Base-by-base conservation (phyloP, 2,113 vertebrate species). In the Formicarius rufipectus region DNA sequence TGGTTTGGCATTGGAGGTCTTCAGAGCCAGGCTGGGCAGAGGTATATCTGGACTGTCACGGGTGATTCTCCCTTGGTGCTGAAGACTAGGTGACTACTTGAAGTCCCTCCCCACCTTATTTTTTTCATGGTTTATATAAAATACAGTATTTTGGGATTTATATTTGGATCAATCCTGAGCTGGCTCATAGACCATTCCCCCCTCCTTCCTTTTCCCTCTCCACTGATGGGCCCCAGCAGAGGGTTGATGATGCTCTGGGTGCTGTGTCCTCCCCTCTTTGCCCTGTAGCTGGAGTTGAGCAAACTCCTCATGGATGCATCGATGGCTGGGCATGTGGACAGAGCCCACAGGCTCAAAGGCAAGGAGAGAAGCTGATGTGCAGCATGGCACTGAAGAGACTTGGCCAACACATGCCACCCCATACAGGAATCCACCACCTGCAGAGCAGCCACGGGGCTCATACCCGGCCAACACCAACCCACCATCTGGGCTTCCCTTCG, bases 141-240 rank as follows among this genome's bases (percentile, higher is more conserved):
- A 84, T 10, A n/a, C 6, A 81, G 64, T 87, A 47, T 87, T 92
- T 81, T 75, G 40, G 69, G 60, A 72, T 72, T 40, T 68, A 52
- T n/a, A 31, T 67, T 89, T 8, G 0, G 63, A 91, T 50, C 59
- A 35, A 1, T 64, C 49, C 44, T 45, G 22, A 78, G 62, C 69
- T 79, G 52, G 52, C 81, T 90, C 39, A 9, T n/a, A 45, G 35
- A 47, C 20, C 3, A 4, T 66, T 80, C 21, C 14, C 30, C 27
- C 14, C 35, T 83, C 28, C 37, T 39, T 47, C n/a, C n/a, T 76
- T 62, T 45, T 47, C 25, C 25, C 59, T 35, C 27, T 50, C 52
- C 0, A 1, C 1, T 49, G 63, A 28, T 1, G 27, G 49, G 47
- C n/a, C 47, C 27, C 31, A 25, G 0, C 1, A 1, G 35, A 44